phyloP scores from a whole-genome alignment of 1,140 invertebrate species.

The Philotrypesis tridentata region DNA sequence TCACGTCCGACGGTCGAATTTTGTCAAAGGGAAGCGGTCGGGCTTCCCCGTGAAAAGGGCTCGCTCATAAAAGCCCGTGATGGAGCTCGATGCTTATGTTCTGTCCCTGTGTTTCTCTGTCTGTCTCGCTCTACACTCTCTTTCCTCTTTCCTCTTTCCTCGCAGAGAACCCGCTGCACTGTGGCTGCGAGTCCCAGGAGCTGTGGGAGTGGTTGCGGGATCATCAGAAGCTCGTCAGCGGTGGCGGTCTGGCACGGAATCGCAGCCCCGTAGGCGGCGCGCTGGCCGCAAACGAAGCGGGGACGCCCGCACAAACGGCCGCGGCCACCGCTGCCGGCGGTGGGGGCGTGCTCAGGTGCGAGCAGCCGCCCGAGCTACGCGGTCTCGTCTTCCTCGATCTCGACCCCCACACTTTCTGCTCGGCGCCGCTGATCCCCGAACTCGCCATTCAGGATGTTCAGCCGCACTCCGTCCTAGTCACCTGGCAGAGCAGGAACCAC shows the following conservation, averaged over 20 bases:
- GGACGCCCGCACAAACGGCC: not conserved
- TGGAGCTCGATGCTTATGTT: no score
- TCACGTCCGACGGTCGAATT: no score
- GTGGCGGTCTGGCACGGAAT: slow-evolving; percentile 57
- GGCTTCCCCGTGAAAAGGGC: no score
- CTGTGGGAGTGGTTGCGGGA: slow-evolving; percentile 92
- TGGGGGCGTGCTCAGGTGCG: slow-evolving; percentile 72
- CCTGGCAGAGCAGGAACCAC: slow-evolving; percentile 92
- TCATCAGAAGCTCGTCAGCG: slow-evolving; percentile 83
- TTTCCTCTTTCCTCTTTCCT: slow-evolving; percentile 45
- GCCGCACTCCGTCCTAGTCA: slow-evolving; percentile 89
- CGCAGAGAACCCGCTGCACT: slow-evolving; percentile 89
- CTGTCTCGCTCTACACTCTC: not conserved
- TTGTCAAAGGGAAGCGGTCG: no score
- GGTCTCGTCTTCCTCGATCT: slow-evolving; percentile 84
- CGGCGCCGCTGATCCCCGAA: slow-evolving; percentile 85
- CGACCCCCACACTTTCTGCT: slow-evolving; percentile 86
- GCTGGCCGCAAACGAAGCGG: not conserved
- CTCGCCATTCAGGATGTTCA: slow-evolving; percentile 91
- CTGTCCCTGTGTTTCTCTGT: not conserved
- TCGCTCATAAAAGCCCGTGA: no score
- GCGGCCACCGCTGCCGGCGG: no score
- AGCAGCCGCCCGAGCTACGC: slow-evolving; percentile 84
- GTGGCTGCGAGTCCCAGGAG: slow-evolving; percentile 90
- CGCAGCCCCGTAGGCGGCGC: slow-evolving; percentile 62